Base-by-base conservation (phyloP, 2,888 invertebrate genomes). In the Lagria hirta region DNA sequence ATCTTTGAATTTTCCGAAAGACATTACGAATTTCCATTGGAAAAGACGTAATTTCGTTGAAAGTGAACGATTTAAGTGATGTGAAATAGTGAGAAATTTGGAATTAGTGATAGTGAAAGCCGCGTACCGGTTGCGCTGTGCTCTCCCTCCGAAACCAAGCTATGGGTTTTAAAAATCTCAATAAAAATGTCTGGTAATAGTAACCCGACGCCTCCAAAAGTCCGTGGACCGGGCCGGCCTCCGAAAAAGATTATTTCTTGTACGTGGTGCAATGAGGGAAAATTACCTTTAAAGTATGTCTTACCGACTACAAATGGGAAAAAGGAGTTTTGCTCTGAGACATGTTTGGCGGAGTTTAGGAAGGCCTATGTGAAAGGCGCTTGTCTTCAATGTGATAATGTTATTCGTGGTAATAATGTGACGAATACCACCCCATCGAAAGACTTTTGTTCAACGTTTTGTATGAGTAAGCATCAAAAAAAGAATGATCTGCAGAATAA, bases 311-410 rank as follows among this genome's bases (percentile, higher is more conserved):
- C 88, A 62, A 86, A 88, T 67, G 90, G 90, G 6, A 92, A 90
- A 64, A 92, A 91, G 64, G 92, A 92, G 66, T 94, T 93, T 70
- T 94, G 93, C 71, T 91, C 93, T 1, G 90, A 91, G 71, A 86
- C 84, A 16, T 94, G 93, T 72, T 78, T 93, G 28, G 83, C 87
- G 1, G 90, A 91, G 73, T 93, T 91, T 68, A 81, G 92, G 35
- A 90, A 90, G 69, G 90, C 90, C 1, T 89, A 89, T 61, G 83
- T 84, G 60, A 88, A 91, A 74, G 91, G 90, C 42, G 86, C 89
- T 29, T 93, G 93, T 69, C 78, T 86, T 48, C 83, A 87, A 65
- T 94, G 93, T 73, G 90, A 90, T 72, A 90, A 87, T 73, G 88
- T 88, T 48, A 89, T 93, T 57, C 75, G 85, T 57, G 86, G 87